Percentiles rank a stretch among this genome's conserved stretches.
These are phyloP conservation scores for Cantharis rufa DNA, from an alignment of 2,888 invertebrate species.

Conservation along the genomic window DNA sequence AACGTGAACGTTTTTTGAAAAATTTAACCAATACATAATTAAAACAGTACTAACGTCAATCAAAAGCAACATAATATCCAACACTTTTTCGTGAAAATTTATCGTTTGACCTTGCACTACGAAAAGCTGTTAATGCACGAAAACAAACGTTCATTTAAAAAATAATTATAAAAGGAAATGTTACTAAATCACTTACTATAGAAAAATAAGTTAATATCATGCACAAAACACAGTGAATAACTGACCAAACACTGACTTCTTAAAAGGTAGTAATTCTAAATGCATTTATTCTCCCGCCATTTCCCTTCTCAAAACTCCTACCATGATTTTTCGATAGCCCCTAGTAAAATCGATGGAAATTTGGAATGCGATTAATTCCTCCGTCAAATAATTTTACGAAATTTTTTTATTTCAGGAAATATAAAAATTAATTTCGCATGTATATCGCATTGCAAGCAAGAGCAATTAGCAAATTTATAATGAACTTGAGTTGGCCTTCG, in stretches of 20 bases:
- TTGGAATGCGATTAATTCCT: background rate
- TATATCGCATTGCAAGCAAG: background rate
- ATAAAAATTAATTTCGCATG: background rate
- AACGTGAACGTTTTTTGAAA: background rate
- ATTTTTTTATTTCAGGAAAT: background rate
- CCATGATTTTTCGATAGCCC: conserved; percentile 10
- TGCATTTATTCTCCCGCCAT: conserved; percentile 52
- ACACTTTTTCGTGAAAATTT: background rate
- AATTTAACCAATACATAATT: background rate
- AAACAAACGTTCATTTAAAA: background rate
- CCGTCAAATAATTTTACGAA: background rate
- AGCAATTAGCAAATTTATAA: background rate
- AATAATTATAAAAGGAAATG: conserved; percentile 23
- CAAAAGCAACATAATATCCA: background rate
- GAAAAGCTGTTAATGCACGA: background rate
- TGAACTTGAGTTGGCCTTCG: background rate
- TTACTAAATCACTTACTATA: conserved; percentile 42
- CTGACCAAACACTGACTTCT: conserved; percentile 49
- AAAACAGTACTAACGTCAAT: background rate
- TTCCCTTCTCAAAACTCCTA: conserved; percentile 29
- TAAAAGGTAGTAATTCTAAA: conserved; percentile 53
- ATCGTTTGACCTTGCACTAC: background rate
- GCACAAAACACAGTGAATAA: conserved; percentile 52
- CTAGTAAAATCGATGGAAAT: background rate
- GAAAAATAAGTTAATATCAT: conserved; percentile 45